These are phyloP conservation scores for Melierax canorus DNA, from an alignment of 2,113 vertebrate genomes.

Conservation along the genomic window DNA sequence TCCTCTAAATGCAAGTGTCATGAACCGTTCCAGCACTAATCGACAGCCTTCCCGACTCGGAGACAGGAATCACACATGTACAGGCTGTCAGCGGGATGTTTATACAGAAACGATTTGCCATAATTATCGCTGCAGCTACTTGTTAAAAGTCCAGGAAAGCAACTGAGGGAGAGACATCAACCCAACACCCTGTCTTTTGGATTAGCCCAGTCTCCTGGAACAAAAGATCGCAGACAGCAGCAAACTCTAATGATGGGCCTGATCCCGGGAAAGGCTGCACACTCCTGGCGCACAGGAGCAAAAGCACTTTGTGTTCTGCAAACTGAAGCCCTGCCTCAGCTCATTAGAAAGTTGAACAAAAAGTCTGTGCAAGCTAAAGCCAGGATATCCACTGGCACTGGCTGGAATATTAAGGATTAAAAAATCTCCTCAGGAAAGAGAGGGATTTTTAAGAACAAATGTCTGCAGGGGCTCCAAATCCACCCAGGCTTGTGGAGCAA, in stretches of 20 bases:
- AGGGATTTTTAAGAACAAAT: conserved; percentile 7
- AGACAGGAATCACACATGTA: neutral
- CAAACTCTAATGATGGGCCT: neutral
- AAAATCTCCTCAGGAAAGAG: neutral
- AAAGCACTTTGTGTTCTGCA: neutral
- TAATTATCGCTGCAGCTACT: neutral
- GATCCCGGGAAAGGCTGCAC: neutral
- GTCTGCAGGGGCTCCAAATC: conserved; percentile 12
- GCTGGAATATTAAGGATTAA: neutral
- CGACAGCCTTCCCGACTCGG: rapidly evolving
- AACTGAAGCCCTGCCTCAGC: neutral
- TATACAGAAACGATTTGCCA: neutral
- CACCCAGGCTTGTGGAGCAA: neutral
- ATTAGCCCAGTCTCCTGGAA: neutral
- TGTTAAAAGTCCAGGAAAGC: neutral
- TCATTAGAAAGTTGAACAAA: neutral
- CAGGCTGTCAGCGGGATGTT: neutral
- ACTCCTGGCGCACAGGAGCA: neutral
- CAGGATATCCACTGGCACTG: neutral
- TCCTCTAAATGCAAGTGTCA: neutral
- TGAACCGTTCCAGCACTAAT: neutral
- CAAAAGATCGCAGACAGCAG: neutral
- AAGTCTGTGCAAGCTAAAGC: neutral
- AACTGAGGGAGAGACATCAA: neutral
- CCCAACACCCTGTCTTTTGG: neutral